Evolutionary conservation across 2,888 invertebrate species (phyloP), one percentile per base, ranked within the genome.

Genomic region (Cecidostiba fungosa): DNA sequence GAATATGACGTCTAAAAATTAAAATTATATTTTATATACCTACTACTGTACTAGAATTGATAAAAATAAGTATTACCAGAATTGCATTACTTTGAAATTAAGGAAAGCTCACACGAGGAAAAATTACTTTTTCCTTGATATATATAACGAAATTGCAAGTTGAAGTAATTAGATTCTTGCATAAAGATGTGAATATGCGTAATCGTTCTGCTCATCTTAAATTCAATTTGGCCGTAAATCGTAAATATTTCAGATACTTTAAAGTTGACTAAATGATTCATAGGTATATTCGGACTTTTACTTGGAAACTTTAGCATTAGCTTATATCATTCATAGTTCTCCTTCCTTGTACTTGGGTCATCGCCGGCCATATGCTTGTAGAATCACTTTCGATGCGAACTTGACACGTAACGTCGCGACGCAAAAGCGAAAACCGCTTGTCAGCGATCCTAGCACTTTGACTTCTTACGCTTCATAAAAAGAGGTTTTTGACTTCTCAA

Each of bases 311-410:
- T 66, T 29, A 66, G 26, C 26, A 26, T 26, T 14, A 10, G 39
- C 43, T 73, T 73, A 66, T 66, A 66, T 66, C 66, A 66, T 66
- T 66, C 66, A 66, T 66, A 66, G n/a, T 26, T 66, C 16, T 26
- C n/a, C 66, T 36, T 36, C n/a, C n/a, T 36, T n/a, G n/a, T 70
- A n/a, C n/a, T 43, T 23, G 39, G 77, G 77, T 19, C 39, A 54
- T 39, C 32, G 12, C 76, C 36, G 5, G 54, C 43, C n/a, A 29
- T 47, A 43, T 43, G 32, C 69, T 66, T 43, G 6, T 47, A 78
- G 47, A 78, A 78, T 66, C 66, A 78, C 77, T 78, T 78, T 78
- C 78, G 78, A 69, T 47, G 23, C 29, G 69, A 78, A 78, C 43
- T 66, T 47, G 78, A 78, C 78, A 78, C 78, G 69, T 78, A 78